Evolutionary conservation across 2,888 invertebrate species (phyloP).

Genomic region (Andrena marginata): DNA sequence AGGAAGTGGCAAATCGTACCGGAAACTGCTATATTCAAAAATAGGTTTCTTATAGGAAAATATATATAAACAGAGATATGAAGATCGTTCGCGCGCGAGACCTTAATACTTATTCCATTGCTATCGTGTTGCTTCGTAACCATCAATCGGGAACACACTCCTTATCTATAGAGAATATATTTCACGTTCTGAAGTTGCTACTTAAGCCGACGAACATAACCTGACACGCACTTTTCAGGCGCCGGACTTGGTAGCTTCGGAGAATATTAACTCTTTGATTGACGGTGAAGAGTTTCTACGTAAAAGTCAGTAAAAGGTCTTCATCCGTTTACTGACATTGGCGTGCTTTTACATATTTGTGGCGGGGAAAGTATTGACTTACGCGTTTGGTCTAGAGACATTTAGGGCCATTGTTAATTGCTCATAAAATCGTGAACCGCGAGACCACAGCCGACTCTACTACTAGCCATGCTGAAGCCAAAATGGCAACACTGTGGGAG

Average conservation of each 20-base stretch:
- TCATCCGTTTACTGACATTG: too few relatives aligned
- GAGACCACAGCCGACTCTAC: too few relatives aligned
- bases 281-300: too few relatives aligned
- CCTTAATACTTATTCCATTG: conserved; percentile 20
- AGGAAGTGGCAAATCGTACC: conserved; percentile 65
- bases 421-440: too few relatives aligned
- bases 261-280: neutral
- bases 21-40: conserved; percentile 70
- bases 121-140: neutral
- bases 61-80: conserved; percentile 10
- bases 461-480: too few relatives aligned
- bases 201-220: neutral
- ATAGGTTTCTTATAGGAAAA: conserved; percentile 22
- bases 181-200: neutral
- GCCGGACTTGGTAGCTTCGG: neutral
- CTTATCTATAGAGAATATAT: conserved; percentile 1
- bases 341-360: too few relatives aligned
- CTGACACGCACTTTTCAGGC: conserved; percentile 8
- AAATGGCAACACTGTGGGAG: too few relatives aligned
- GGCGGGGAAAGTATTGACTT: too few relatives aligned
- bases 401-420: too few relatives aligned
- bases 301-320: too few relatives aligned
- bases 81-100: neutral
- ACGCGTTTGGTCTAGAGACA: too few relatives aligned
- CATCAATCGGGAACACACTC: neutral